Percentiles rank a stretch among this genome's conserved stretches.
Conservation (phyloP, 1,140 invertebrate genomes). For the Drosophila rufa region DNA sequence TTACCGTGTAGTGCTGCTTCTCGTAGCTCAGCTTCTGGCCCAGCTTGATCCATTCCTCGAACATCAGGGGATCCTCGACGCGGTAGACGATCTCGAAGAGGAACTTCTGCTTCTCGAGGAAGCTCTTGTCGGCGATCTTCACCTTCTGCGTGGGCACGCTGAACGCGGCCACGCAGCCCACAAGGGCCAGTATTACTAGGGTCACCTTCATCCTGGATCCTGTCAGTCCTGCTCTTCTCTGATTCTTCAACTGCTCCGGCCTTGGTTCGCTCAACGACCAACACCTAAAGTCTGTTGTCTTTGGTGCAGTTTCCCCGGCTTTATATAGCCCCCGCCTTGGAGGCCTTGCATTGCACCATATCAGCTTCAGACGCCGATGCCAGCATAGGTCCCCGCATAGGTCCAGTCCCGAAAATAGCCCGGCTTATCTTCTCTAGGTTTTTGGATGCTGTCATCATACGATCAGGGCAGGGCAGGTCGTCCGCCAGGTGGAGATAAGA, state of each 20-base stretch:
- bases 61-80: conserved; percentile 85
- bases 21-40: conserved; percentile 53
- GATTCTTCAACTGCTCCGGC: conserved; percentile 65
- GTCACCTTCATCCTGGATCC: conserved; percentile 66
- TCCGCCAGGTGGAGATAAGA: conserved; percentile 26
- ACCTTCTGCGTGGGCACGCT: conserved; percentile 56
- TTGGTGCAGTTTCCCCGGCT: background rate
- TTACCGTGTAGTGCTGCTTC: conserved; percentile 67
- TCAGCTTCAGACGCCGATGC: conserved; percentile 30
- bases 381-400: conserved; percentile 38
- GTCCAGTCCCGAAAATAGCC: conserved; percentile 25
- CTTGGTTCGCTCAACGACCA: conserved; percentile 58
- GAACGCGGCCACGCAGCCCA: conserved; percentile 66
- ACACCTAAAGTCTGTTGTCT: conserved; percentile 79
- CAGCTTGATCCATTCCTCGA: conserved; percentile 73
- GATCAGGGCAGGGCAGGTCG: conserved; percentile 2
- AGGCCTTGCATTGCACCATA: conserved; percentile 45
- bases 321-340: conserved; percentile 49
- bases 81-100: conserved; percentile 88
- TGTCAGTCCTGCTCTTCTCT: conserved; percentile 29
- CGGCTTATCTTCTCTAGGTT: conserved; percentile 11
- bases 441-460: conserved; percentile 11
- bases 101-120: conserved; percentile 87
- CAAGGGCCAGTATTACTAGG: conserved; percentile 66
- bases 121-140: conserved; percentile 64